phyloP scores from a whole-genome alignment of 2,888 invertebrate species.

The Habroteleia sp. region DNA sequence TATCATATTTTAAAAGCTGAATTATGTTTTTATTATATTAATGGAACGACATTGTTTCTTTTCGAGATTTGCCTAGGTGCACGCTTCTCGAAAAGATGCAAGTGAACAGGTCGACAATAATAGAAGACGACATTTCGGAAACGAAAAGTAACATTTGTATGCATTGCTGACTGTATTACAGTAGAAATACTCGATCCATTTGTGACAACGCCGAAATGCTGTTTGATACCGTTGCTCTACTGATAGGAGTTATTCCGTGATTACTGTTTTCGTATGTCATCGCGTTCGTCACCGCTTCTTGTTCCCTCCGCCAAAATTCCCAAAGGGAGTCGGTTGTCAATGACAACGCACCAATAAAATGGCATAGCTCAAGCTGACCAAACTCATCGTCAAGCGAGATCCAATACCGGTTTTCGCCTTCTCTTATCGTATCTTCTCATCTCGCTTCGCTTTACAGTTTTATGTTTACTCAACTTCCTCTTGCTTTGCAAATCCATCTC shows the following conservation, averaged over 20 bases:
- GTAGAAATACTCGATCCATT: conserved; percentile 72
- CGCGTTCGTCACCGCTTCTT: conserved; percentile 63
- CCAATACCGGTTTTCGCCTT: conserved; percentile 18
- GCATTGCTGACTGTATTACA: conserved; percentile 78
- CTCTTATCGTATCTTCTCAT: conserved; percentile 29
- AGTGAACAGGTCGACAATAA: conserved; percentile 33
- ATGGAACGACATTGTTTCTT: not conserved
- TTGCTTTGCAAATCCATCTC: conserved; percentile 6
- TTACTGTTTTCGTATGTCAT: conserved; percentile 77
- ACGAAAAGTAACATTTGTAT: conserved; percentile 76
- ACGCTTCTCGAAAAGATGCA: conserved; percentile 28
- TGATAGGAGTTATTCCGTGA: conserved; percentile 71
- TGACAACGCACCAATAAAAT: conserved; percentile 58
- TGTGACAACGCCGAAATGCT: conserved; percentile 44
- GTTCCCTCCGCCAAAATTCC: conserved; percentile 59
- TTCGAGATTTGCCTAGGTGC: not conserved
- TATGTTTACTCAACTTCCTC: conserved; percentile 4
- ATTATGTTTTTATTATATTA: no score
- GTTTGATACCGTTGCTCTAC: conserved; percentile 22
- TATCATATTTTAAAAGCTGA: no score
- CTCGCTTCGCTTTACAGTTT: conserved; percentile 22
- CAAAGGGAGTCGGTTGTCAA: conserved; percentile 66
- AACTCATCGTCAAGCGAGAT: conserved; percentile 40
- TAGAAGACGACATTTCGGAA: conserved; percentile 62
- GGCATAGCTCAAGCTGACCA: conserved; percentile 48